phyloP scores from a whole-genome alignment of 2,888 invertebrate species.

The Conchocele bisecta region DNA sequence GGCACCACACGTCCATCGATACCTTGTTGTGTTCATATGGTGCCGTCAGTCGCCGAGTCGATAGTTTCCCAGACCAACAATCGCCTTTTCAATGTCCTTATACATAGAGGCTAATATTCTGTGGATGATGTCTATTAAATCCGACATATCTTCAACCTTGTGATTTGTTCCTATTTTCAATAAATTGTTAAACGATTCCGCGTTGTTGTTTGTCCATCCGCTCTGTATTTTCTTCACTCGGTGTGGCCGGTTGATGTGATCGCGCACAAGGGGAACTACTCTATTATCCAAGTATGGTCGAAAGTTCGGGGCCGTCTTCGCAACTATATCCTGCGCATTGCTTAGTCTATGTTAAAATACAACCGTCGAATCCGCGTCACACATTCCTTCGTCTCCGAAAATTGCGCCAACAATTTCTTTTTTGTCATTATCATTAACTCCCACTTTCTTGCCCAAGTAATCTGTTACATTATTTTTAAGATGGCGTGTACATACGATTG shows the following conservation, averaged over 20 bases:
- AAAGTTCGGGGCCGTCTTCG: not conserved
- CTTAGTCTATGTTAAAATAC: conserved; percentile 2
- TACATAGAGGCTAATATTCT: conserved; percentile 4
- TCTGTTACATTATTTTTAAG: conserved; percentile 22
- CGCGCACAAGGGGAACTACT: too few species aligned
- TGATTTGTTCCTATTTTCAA: too few species aligned
- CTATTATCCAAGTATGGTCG: not conserved
- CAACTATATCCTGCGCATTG: not conserved
- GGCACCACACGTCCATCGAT: conserved; percentile 3
- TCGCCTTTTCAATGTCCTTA: too few species aligned
- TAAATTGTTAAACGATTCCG: too few species aligned
- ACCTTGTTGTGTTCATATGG: not conserved
- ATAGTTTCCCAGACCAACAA: conserved; percentile 13
- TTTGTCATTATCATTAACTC: not conserved
- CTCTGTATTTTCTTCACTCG: conserved; percentile 17
- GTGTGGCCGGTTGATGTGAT: too few species aligned
- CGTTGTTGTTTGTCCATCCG: too few species aligned
- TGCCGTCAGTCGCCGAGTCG: not conserved
- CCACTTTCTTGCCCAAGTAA: conserved; percentile 14
- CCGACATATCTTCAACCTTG: too few species aligned
- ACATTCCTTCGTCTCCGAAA: conserved; percentile 17
- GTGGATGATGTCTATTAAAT: conserved; percentile 14
- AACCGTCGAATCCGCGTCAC: conserved; percentile 4
- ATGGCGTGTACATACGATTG: conserved; percentile 18
- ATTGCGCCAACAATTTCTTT: not conserved